Conservation (phyloP, 2,113 vertebrate genomes). For the Corydoras sp. region DNA sequence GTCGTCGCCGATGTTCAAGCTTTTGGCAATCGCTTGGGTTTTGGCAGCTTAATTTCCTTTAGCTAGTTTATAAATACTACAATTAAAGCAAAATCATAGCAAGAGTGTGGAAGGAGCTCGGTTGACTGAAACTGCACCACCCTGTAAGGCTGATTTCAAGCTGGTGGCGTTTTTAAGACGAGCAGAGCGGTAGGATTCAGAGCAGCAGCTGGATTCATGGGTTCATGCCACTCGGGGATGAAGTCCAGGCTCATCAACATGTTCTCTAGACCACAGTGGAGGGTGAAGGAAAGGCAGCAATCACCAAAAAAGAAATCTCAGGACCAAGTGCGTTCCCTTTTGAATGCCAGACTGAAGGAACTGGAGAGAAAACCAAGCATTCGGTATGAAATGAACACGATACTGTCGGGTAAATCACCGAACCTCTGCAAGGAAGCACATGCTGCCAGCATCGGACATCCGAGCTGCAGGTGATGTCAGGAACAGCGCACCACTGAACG, state of each 20-base stretch:
- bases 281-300: slow-evolving; percentile 11
- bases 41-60: slow-evolving; percentile 48
- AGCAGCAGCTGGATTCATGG: slow-evolving; percentile 45
- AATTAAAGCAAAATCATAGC: slow-evolving; percentile 40
- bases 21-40: slow-evolving; percentile 30
- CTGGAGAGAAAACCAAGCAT: slow-evolving; percentile 11
- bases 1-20: slow-evolving; percentile 22
- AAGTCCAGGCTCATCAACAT: slow-evolving; percentile 7
- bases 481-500: too few relatives aligned
- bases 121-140: slow-evolving; percentile 26
- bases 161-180: slow-evolving; percentile 19
- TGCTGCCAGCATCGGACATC: not conserved
- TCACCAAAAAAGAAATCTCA: slow-evolving; percentile 28
- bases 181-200: slow-evolving; percentile 45
- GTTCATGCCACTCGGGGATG: slow-evolving; percentile 15
- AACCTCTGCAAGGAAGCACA: slow-evolving; percentile 17
- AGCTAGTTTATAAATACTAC: slow-evolving; percentile 52
- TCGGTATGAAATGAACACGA: not conserved
- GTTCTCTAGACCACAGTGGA: slow-evolving; percentile 32
- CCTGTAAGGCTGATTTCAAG: slow-evolving; percentile 34
- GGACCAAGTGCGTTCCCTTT: slow-evolving; percentile 45
- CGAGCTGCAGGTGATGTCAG: too few relatives aligned
- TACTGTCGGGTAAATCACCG: slow-evolving; percentile 28
- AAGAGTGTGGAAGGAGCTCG: slow-evolving; percentile 35
- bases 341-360: slow-evolving; percentile 33